Evolutionary conservation across 2,888 invertebrate genomes (phyloP).

Genomic region (Chymomyza fuscimana): DNA sequence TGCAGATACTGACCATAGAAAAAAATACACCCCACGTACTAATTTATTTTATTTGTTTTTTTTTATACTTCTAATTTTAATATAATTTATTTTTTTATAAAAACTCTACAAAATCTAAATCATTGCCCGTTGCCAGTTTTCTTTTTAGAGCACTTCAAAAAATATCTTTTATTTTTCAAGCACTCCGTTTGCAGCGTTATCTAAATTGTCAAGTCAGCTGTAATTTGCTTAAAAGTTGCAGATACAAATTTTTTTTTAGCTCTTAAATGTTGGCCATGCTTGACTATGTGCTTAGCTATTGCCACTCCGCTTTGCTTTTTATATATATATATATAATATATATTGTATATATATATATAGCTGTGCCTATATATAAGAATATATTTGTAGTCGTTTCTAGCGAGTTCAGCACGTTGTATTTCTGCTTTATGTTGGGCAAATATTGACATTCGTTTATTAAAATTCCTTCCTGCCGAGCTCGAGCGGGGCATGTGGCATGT

Average conservation of each 20-base stretch:
- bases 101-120: neutral
- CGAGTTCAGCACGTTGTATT: slow-evolving; percentile 37
- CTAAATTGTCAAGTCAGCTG: neutral
- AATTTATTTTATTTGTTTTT: too few species aligned
- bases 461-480: slow-evolving; percentile 74
- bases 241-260: neutral
- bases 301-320: neutral
- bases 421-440: slow-evolving; percentile 75
- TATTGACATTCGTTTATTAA: slow-evolving; percentile 77
- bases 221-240: neutral
- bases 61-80: too few species aligned
- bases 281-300: slow-evolving; percentile 30
- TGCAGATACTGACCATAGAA: too few species aligned
- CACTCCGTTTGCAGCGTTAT: neutral
- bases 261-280: neutral
- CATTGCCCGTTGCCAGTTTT: too few species aligned
- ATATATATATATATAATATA: neutral
- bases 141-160: neutral
- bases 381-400: slow-evolving; percentile 5
- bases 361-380: neutral
- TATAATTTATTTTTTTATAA: neutral
- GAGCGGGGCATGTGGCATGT: slow-evolving; percentile 11
- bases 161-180: neutral
- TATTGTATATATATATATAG: neutral
- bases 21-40: too few species aligned